Evolutionary conservation across 2,113 vertebrate genomes (phyloP), one percentile per base, ranked within the genome.

Genomic region (Cyanoliseus patagonus): DNA sequence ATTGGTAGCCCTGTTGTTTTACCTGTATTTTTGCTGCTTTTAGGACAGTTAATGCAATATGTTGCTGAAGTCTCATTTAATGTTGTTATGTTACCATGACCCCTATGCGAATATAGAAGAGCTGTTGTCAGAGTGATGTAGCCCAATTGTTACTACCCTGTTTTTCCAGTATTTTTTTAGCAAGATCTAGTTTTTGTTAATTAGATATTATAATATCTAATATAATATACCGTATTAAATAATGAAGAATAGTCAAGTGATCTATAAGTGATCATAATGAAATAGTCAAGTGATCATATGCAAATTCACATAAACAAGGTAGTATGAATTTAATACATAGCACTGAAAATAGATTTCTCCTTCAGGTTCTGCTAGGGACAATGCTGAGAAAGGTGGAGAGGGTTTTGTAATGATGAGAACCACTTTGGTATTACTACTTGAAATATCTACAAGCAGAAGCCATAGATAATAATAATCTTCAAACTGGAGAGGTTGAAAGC

Each of bases 371-470:
- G 8, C 84, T 85, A 59, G 67, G 39, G 67, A 86, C 52, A 73
- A 17, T 46, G 47, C 63, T 75, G 35, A 84, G 88, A 66, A 93
- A 92, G 37, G 16, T 93, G 19, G 6, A 73, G 69, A 94, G 23
- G 12, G 7, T 85, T 97, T 93, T 93, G 49, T 84, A 80, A 83
- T 88, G 10, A 83, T 61, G 81, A 96, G 63, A 96, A 87, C n/a
- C 53, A 73, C 52, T 94, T 91, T 83, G 44, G 53, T 92, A 68
- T 79, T 83, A 81, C 88, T 94, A 64, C 76, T 95, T 93, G 77
- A 92, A 96, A 90, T 91, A 88, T 66, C 55, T 88, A 59, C 70
- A 73, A 92, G 95, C 74, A 94, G 85, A 95, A 96, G n/a, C 75
- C 44, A 35, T 47, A 91, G 87, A 91, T 94, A 93, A 94, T 75